These are phyloP conservation scores for Meandrina meandrites DNA, from an alignment of 92 coral and sea anemone species.

Conservation along the genomic window DNA sequence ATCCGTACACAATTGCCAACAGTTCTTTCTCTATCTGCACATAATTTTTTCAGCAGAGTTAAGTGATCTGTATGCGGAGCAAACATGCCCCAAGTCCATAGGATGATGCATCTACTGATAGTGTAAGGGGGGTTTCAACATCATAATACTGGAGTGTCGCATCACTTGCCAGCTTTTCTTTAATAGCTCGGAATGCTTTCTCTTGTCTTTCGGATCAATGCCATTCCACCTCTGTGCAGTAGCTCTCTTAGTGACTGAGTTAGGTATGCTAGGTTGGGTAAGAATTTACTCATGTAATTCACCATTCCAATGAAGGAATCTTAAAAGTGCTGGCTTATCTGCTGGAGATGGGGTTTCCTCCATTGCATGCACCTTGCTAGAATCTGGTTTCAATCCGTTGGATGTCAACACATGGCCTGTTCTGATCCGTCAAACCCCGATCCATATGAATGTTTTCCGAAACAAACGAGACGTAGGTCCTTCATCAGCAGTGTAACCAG, in stretches of 20 bases:
- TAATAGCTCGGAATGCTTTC: slow-evolving; percentile 29
- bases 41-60: too few species aligned
- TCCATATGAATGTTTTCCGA: too few species aligned
- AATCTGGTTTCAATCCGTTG: slow-evolving; percentile 26
- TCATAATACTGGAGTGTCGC: slow-evolving; percentile 48
- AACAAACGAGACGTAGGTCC: too few species aligned
- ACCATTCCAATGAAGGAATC: not conserved
- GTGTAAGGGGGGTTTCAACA: slow-evolving; percentile 40
- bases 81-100: slow-evolving; percentile 54
- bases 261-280: too few species aligned
- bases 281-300: slow-evolving; percentile 1
- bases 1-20: too few species aligned
- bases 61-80: too few species aligned
- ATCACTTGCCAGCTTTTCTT: slow-evolving; percentile 36
- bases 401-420: slow-evolving; percentile 1
- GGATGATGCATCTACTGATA: slow-evolving; percentile 60
- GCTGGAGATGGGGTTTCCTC: too few species aligned
- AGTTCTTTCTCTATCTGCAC: too few species aligned
- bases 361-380: slow-evolving; percentile 13
- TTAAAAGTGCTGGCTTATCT: not conserved
- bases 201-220: slow-evolving; percentile 47
- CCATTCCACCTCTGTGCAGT: slow-evolving; percentile 44
- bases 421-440: too few species aligned
- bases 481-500: too few species aligned
- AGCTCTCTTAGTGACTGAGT: too few species aligned